Base-by-base conservation (phyloP, 2,888 invertebrate genomes). In the Campaea margaritaria region DNA sequence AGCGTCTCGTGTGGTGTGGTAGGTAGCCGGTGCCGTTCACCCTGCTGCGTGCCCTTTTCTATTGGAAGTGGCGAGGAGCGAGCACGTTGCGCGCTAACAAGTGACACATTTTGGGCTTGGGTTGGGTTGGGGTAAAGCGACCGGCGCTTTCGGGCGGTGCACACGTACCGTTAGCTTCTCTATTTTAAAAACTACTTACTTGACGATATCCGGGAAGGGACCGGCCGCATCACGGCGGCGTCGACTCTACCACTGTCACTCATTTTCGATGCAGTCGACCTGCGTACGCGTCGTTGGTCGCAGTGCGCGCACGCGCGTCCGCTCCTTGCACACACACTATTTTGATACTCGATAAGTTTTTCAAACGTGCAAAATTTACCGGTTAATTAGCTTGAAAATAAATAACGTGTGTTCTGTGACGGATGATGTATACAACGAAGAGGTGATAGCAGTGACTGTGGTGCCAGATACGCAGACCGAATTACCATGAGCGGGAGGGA, bases 91-190 rank as follows among this genome's bases (percentile, higher is more conserved):
- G 75, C 73, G 76, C 76, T 76, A 79, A 74, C 87, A 85, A 91
- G 88, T 88, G 90, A 90, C 89, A 90, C 80, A 89, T 89, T 90
- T 89, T 78, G 82, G 79, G 55, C 55, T 51, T 59, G 81, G 87
- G 88, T 21, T 21, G 54, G 47, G 82, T 84, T 83, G 81, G 87
- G 88, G 87, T 89, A 91, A 87, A 91, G 83, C 87, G 83, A 81
- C 81, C 84, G 89, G 86, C 85, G 89, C 91, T 90, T 90, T 90
- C 88, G 89, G 89, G 83, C 90, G 76, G 87, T 85, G 83, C 83
- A 89, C 89, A 88, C 90, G 91, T 89, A 89, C 87, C 89, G 90
- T 89, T 90, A 85, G 87, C 83, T 90, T 89, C 91, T 90, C 88
- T 91, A 91, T 90, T 91, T 89, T 87, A 90, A 89, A 91, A 90